Evolutionary conservation across 1,140 invertebrate species (phyloP).

Genomic region (Drosophila parvula): DNA sequence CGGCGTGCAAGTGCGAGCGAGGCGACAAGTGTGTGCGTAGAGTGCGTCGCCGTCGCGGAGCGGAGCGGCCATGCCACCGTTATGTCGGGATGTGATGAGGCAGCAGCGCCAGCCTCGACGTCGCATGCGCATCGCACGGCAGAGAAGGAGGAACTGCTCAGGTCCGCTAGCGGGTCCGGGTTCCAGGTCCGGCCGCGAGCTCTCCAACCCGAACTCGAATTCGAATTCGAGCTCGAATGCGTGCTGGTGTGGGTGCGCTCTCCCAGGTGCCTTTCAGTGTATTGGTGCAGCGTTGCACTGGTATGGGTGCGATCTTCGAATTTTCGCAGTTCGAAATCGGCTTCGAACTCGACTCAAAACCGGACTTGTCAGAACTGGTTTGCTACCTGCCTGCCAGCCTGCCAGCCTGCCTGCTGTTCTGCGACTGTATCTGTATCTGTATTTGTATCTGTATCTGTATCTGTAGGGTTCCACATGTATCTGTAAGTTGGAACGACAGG

Average conservation of each 20-base stretch:
- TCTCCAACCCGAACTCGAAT: constrained; percentile 62
- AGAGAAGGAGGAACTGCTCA: constrained; percentile 36
- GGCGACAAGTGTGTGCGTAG: constrained; percentile 47
- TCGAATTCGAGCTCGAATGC: constrained; percentile 61
- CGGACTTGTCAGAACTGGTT: constrained; percentile 63
- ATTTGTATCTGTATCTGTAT: constrained; percentile 29
- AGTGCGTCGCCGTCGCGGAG: constrained; percentile 7
- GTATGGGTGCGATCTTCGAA: constrained; percentile 77
- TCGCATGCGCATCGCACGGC: constrained; percentile 41
- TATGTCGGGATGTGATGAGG: not conserved
- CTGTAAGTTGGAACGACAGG: constrained; percentile 19
- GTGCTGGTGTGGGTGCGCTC: constrained; percentile 51
- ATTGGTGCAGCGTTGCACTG: constrained; percentile 41
- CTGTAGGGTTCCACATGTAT: constrained; percentile 10
- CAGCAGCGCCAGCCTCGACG: constrained; percentile 4
- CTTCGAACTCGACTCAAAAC: constrained; percentile 61
- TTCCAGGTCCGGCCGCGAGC: constrained; percentile 24
- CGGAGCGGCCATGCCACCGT: constrained; percentile 43
- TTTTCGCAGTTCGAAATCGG: constrained; percentile 60
- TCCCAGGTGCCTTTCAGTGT: constrained; percentile 30
- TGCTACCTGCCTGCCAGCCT: constrained; percentile 68
- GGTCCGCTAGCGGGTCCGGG: constrained; percentile 45
- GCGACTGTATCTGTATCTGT: constrained; percentile 7
- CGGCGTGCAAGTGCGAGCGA: constrained; percentile 57
- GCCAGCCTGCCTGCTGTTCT: constrained; percentile 50